These are phyloP conservation scores for Typhlomys cinereus DNA, from an alignment of 2,113 vertebrate genomes.

Conservation along the genomic window DNA sequence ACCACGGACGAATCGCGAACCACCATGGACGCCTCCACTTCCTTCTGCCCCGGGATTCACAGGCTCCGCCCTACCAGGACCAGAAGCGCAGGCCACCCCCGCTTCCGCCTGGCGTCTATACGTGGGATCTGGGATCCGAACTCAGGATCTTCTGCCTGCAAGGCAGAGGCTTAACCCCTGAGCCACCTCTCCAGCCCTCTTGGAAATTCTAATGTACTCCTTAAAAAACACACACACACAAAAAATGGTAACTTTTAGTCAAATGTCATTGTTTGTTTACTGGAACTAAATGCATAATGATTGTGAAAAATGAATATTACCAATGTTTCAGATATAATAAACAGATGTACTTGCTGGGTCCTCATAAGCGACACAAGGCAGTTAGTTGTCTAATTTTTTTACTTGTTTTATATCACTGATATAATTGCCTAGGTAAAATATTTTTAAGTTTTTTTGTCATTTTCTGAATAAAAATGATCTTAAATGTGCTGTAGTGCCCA, in stretches of 20 bases:
- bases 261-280: background rate
- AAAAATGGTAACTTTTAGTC: constrained; percentile 1
- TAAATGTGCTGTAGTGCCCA: background rate
- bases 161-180: too few species aligned
- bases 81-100: too few species aligned
- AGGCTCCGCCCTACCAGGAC: too few species aligned
- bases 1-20: too few species aligned
- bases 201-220: background rate
- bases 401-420: constrained; percentile 23
- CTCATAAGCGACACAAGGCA: background rate
- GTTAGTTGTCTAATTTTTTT: constrained; percentile 12
- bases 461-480: constrained; percentile 51
- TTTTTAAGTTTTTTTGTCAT: constrained; percentile 37
- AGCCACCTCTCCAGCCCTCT: too few species aligned
- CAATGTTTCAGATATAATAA: background rate
- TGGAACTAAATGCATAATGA: background rate
- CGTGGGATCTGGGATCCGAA: too few species aligned
- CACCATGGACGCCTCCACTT: too few species aligned
- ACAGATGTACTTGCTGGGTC: background rate
- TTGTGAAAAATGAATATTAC: background rate
- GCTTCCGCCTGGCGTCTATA: too few species aligned
- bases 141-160: too few species aligned
- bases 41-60: too few species aligned
- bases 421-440: constrained; percentile 42
- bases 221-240: background rate